phyloP scores from a whole-genome alignment of 2,113 vertebrate genomes.

The Falcunculus frontatus region DNA sequence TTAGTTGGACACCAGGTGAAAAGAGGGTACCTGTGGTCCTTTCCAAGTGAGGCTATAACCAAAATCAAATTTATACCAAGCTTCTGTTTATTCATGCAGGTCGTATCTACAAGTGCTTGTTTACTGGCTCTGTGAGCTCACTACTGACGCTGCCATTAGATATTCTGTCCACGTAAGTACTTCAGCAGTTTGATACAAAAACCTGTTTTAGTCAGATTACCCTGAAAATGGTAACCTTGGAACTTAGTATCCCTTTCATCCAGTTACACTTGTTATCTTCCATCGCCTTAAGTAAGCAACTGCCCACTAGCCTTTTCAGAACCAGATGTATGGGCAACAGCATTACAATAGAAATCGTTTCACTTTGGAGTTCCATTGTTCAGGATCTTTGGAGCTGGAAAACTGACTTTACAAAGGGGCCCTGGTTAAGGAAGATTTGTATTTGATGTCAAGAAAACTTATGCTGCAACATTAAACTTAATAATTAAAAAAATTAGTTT shows the following conservation, averaged over 20 bases:
- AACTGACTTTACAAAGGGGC: background rate
- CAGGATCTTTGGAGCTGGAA: background rate
- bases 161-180: constrained; percentile 96
- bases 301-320: background rate
- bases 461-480: background rate
- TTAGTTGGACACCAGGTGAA: background rate
- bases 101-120: constrained; percentile 99
- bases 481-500: background rate
- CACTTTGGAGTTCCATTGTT: background rate
- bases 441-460: background rate
- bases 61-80: background rate
- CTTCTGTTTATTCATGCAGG: constrained; percentile 69
- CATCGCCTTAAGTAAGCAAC: background rate
- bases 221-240: background rate
- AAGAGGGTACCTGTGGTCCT: background rate
- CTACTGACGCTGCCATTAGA: constrained; percentile 94
- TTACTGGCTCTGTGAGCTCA: constrained; percentile 98
- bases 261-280: background rate
- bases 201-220: background rate
- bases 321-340: background rate
- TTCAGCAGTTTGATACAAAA: background rate
- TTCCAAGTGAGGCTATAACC: background rate
- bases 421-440: background rate
- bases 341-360: background rate
- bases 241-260: background rate